Base-by-base conservation (phyloP, 2,797 vertebrate species). In the Coregonus ussuriensis region DNA sequence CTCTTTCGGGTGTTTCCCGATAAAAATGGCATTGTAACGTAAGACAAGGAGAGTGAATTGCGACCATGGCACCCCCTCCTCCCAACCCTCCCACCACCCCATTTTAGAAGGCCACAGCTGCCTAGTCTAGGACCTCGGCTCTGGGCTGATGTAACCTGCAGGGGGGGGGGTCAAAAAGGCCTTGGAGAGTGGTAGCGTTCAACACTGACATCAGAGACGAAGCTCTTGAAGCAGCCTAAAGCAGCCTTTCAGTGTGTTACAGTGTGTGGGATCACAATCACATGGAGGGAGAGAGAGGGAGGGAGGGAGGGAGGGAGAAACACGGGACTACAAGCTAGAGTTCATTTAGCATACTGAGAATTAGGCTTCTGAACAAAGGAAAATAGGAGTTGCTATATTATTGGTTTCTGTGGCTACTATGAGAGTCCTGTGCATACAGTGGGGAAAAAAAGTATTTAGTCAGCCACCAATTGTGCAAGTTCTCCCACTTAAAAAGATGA, bases 1-100 rank as follows among this genome's bases (percentile, higher is more conserved):
- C 71, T 79, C 86, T 85, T 90, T 88, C 84, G 80, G 82, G 72
- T 81, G 65, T 84, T 94, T 94, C 92, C 93, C 92, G 91, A 93
- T 92, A 93, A 93, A 93, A 89, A 84, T 81, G 62, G 87, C 78
- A 88, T 89, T 91, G 90, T 89, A 63, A 85, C 77, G 76, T 74
- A 82, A 86, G 86, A 88, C 83, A 82, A 86, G 88, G 71, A 68
- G 87, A 81, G 74, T 85, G 85, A 91, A 92, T 84, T 83, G 82
- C 80, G n/a, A 84, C 80, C 68, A 88, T 82, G 82, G 79, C 67
- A 83, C 6, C 72, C 70, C 68, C 47, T 81, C 18, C 15, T 47
- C 68, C 69, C 70, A 75, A 53, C 6, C 65, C 31, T 74, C 63
- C 73, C 72, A 66, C 37, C 72, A 71, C 76, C 83, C 77, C 79